phyloP scores from a whole-genome alignment of 1,140 invertebrate species.

The Tetragonula clypearis region DNA sequence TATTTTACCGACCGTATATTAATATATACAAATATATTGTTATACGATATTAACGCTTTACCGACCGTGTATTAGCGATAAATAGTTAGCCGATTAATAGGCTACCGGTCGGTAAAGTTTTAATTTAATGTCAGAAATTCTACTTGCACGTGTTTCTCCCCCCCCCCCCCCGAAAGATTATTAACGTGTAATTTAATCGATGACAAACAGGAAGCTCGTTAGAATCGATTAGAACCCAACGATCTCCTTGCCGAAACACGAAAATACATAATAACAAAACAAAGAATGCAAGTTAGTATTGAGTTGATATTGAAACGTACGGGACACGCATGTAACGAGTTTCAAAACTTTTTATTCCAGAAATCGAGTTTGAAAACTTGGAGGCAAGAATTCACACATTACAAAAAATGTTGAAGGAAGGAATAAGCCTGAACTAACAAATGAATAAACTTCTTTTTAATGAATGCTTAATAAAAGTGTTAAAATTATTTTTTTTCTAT shows the following conservation, averaged over 20 bases:
- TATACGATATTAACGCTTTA: no score
- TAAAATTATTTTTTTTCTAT: conserved; percentile 8
- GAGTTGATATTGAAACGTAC: no score
- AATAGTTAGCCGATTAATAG: no score
- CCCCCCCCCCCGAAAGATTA: neutral
- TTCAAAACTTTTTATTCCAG: conserved; percentile 42
- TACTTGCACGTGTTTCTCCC: neutral
- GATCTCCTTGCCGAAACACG: conserved; percentile 39
- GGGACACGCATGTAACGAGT: neutral
- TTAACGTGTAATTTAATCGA: neutral
- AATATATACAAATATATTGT: no score
- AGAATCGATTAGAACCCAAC: conserved; percentile 52
- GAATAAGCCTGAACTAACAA: conserved; percentile 68
- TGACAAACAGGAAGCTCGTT: conserved; percentile 54
- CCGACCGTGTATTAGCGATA: no score
- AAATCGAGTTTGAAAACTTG: conserved; percentile 69
- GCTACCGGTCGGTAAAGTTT: no score
- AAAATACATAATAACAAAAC: conserved; percentile 22
- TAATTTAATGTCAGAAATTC: neutral
- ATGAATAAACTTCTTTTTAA: neutral
- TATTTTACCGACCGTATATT: no score
- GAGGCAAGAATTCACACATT: conserved; percentile 71
- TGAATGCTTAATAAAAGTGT: neutral
- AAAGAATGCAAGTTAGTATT: conserved; percentile 56
- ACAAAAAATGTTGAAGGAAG: conserved; percentile 72